Percentiles rank a stretch among this genome's conserved stretches.
Conservation (phyloP, 2,797 vertebrate genomes). For the Loris lydekkerianus region DNA sequence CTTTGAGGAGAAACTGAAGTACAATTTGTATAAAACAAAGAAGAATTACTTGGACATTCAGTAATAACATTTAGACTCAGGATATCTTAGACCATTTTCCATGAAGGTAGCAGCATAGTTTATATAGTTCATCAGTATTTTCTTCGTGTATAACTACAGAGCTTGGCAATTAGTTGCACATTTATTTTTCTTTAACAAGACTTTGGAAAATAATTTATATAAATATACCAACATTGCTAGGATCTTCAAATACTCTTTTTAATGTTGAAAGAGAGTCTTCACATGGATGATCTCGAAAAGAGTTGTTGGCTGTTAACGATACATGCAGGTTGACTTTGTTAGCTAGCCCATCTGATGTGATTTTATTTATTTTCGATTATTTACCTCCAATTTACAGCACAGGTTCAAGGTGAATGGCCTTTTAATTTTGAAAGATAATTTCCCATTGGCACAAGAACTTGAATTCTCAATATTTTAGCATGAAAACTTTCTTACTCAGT, state of each 20-base stretch:
- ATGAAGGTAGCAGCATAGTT: background rate
- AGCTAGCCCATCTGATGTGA: background rate
- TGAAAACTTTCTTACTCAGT: background rate
- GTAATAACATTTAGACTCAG: background rate
- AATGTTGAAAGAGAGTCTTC: background rate
- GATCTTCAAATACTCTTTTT: constrained; percentile 1
- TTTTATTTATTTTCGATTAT: background rate
- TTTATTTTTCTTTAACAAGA: constrained; percentile 27
- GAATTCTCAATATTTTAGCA: constrained; percentile 14
- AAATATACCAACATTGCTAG: background rate
- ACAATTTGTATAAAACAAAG: background rate
- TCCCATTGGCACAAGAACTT: background rate
- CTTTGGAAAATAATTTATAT: background rate
- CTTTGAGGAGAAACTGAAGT: background rate
- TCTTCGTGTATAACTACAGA: background rate
- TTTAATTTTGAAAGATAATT: constrained; percentile 34
- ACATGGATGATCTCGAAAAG: background rate
- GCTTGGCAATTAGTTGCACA: background rate
- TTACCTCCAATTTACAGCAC: background rate
- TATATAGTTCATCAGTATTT: background rate
- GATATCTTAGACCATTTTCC: background rate
- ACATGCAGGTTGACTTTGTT: background rate
- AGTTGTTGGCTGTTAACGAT: background rate
- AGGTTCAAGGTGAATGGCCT: background rate
- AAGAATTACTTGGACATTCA: background rate